These are phyloP conservation scores for Anthopleura xanthogrammica DNA, from an alignment of 92 coral and sea anemone species.

Conservation along the genomic window DNA sequence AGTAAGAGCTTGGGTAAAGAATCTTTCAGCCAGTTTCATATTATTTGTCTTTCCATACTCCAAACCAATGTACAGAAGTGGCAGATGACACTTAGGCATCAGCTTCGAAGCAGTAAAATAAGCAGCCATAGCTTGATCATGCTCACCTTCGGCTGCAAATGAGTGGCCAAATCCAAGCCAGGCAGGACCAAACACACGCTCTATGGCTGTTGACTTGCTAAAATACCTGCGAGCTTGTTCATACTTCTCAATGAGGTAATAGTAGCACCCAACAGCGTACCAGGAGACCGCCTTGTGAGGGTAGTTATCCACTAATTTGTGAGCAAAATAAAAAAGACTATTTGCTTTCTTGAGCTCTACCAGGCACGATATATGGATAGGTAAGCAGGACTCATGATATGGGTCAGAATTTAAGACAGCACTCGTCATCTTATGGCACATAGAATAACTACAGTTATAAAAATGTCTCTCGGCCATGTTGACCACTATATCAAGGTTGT, in stretches of 20 bases:
- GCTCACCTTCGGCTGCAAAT: constrained; percentile 98
- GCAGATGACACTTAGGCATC: constrained; percentile 94
- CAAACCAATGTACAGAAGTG: constrained; percentile 91
- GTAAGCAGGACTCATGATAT: constrained; percentile 84
- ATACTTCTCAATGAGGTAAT: constrained; percentile 86
- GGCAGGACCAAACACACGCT: constrained; percentile 92
- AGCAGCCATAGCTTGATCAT: constrained; percentile 99
- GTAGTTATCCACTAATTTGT: constrained; percentile 93
- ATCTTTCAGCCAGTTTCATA: constrained; percentile 90
- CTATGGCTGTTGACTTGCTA: constrained; percentile 88
- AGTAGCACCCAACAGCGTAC: constrained; percentile 99
- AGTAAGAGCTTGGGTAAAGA: constrained; percentile 73
- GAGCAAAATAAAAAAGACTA: constrained; percentile 89
- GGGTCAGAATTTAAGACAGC: constrained; percentile 82
- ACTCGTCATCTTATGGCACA: constrained; percentile 78
- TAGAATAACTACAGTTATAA: constrained; percentile 75
- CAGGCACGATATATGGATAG: constrained; percentile 92
- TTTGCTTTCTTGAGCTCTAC: constrained; percentile 93
- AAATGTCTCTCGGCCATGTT: constrained; percentile 94
- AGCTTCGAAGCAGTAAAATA: constrained; percentile 94
- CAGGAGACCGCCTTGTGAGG: constrained; percentile 97
- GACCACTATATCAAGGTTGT: constrained; percentile 86
- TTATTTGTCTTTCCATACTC: constrained; percentile 96
- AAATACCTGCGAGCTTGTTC: constrained; percentile 96
- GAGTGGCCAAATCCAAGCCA: constrained; percentile 99